Percentiles rank a stretch among this genome's conserved stretches.
phyloP scores from a whole-genome alignment of 1,140 invertebrate genomes.

The Drosophila sp. region DNA sequence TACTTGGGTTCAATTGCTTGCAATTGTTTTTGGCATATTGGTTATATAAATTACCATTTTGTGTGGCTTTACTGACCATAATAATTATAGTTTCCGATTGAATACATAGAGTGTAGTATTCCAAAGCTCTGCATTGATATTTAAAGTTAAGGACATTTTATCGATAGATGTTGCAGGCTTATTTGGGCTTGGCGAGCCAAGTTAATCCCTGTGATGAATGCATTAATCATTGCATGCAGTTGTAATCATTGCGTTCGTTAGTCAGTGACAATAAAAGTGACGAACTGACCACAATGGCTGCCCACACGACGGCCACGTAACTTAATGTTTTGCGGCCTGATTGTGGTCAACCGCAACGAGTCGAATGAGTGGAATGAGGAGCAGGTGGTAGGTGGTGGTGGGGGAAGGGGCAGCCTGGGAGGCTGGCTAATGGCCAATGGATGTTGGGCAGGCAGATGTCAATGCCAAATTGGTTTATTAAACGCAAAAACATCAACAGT shows the following conservation, averaged over 20 bases:
- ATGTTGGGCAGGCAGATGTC: constrained; percentile 64
- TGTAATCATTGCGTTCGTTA: background rate
- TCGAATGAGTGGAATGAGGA: too few species aligned
- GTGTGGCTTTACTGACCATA: constrained; percentile 46
- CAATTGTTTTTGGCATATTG: constrained; percentile 67
- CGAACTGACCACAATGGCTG: constrained; percentile 63
- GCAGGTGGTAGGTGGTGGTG: background rate
- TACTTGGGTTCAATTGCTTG: constrained; percentile 9
- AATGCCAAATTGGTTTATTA: constrained; percentile 73
- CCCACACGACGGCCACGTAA: constrained; percentile 66
- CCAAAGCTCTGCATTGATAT: constrained; percentile 8
- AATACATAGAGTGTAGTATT: constrained; percentile 55
- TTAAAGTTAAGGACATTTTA: background rate
- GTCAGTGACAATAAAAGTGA: constrained; percentile 63
- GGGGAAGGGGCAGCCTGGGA: background rate
- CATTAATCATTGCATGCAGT: constrained; percentile 2
- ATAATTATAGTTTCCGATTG: constrained; percentile 73
- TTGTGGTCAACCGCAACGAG: constrained; percentile 45
- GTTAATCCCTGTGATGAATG: background rate
- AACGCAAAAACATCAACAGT: constrained; percentile 57
- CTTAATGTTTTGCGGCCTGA: constrained; percentile 76
- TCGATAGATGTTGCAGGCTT: constrained; percentile 20
- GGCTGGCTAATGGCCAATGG: constrained; percentile 67
- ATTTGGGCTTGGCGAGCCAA: constrained; percentile 4
- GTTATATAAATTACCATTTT: constrained; percentile 61